phyloP scores from a whole-genome alignment of 2,888 invertebrate species.

The Leptinotarsa peninsularis region DNA sequence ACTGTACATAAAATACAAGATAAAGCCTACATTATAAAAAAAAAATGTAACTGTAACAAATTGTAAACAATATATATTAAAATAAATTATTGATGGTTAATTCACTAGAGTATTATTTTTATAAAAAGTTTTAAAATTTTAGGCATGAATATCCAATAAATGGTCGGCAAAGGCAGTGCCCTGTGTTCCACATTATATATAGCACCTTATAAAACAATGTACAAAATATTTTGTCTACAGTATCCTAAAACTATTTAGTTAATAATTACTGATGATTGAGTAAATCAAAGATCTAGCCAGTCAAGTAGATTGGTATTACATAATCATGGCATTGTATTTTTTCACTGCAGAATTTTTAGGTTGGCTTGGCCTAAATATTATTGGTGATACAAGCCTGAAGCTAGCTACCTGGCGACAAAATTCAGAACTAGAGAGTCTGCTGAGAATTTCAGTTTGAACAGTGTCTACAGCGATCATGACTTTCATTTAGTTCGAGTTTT shows the following conservation, averaged over 20 bases:
- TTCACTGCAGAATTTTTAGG: too few relatives aligned
- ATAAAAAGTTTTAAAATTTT: neutral
- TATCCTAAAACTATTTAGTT: neutral
- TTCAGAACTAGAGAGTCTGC: too few relatives aligned
- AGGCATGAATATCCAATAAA: slow-evolving; percentile 1
- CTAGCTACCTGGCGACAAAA: too few relatives aligned
- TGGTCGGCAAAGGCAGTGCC: slow-evolving; percentile 13
- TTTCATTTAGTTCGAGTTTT: too few relatives aligned
- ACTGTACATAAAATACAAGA: too few relatives aligned
- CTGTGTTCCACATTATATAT: neutral
- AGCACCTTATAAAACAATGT: slow-evolving; percentile 15
- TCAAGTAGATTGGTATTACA: too few relatives aligned
- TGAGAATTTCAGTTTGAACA: too few relatives aligned
- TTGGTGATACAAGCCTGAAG: too few relatives aligned
- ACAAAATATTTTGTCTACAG: slow-evolving; percentile 15
- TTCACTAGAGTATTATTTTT: neutral
- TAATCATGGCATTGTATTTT: neutral
- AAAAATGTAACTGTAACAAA: neutral
- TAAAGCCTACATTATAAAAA: neutral
- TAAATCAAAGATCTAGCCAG: too few relatives aligned
- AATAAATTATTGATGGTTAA: neutral
- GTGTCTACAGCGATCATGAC: too few relatives aligned
- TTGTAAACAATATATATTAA: neutral
- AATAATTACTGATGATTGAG: too few relatives aligned
- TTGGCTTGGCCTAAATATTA: too few relatives aligned